These are phyloP conservation scores for Tinea trinotella DNA, from an alignment of 2,888 invertebrate genomes.

Conservation along the genomic window DNA sequence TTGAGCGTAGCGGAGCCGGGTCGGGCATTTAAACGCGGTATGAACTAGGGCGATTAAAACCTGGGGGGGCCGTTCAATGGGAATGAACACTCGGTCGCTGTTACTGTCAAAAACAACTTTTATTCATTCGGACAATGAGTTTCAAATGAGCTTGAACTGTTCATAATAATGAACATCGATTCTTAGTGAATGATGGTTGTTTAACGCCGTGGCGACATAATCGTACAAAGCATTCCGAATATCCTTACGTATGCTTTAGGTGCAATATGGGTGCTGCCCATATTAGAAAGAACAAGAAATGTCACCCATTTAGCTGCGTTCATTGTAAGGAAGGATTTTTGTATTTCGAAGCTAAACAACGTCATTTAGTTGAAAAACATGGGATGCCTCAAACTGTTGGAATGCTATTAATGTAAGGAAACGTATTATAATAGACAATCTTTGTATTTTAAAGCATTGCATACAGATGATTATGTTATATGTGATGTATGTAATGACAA, in stretches of 20 bases:
- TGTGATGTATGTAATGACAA: constrained; percentile 48
- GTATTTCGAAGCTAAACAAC: not conserved
- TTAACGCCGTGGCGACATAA: no score
- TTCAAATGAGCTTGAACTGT: no score
- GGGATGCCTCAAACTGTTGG: no score
- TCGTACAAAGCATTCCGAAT: not conserved
- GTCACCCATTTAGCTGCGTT: constrained; percentile 15
- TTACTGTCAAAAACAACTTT: no score
- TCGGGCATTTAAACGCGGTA: no score
- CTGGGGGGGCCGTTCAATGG: constrained; percentile 6
- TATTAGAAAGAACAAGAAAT: not conserved
- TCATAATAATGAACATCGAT: no score
- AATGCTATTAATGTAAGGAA: no score
- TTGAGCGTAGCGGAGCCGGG: no score
- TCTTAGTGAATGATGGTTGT: no score
- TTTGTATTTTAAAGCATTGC: constrained; percentile 1
- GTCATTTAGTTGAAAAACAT: not conserved
- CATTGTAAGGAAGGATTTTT: constrained; percentile 20
- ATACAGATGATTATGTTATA: constrained; percentile 29
- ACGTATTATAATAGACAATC: no score
- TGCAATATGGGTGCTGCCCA: constrained; percentile 20
- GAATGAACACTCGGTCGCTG: not conserved
- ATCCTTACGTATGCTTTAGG: not conserved
- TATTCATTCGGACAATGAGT: no score
- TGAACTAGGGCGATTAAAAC: no score